Conservation (phyloP, 2,797 vertebrate genomes). For the Enteromius unitaeniatus region DNA sequence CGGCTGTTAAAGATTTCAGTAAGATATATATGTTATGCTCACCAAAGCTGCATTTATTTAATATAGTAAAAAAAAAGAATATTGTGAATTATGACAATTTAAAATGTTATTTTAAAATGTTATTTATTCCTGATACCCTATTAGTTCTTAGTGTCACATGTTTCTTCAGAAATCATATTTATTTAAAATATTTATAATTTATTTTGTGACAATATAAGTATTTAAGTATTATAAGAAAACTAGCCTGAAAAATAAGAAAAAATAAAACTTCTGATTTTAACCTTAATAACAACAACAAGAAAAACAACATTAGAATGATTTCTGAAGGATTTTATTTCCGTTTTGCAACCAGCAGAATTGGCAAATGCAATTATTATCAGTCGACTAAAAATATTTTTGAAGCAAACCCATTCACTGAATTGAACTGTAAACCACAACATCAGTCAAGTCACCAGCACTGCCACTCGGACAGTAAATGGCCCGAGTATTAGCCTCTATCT, state of each 20-base stretch:
- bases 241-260: too few relatives aligned
- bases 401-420: background rate
- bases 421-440: background rate
- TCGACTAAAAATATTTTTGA: background rate
- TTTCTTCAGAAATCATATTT: background rate
- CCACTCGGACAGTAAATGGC: constrained; percentile 27
- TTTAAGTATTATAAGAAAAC: too few relatives aligned
- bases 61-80: background rate
- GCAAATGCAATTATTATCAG: background rate
- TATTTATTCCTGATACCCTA: background rate
- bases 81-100: background rate
- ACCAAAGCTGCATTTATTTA: background rate
- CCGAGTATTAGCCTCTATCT: constrained; percentile 40
- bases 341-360: background rate
- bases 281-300: too few relatives aligned
- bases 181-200: background rate
- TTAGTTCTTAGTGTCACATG: background rate
- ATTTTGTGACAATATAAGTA: too few relatives aligned
- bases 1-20: background rate
- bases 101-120: background rate
- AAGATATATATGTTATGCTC: background rate
- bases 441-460: constrained; percentile 7
- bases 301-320: background rate
- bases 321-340: background rate
- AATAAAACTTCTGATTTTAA: too few relatives aligned